Conservation (phyloP, 2,797 vertebrate genomes). For the Tenualosa ilisha region DNA sequence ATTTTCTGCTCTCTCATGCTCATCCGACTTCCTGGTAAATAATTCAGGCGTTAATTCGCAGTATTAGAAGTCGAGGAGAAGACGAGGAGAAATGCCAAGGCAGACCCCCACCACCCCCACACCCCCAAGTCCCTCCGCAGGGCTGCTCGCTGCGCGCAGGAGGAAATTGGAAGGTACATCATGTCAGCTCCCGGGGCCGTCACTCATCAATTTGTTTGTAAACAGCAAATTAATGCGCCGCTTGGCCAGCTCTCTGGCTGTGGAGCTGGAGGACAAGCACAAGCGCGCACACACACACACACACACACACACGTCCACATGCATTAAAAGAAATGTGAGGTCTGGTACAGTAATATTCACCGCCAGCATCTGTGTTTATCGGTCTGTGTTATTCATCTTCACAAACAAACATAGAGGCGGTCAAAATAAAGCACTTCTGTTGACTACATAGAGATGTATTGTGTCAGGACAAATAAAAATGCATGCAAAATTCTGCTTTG, state of each 20-base stretch:
- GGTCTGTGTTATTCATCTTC: neutral
- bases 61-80: slow-evolving; percentile 69
- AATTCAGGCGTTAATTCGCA: slow-evolving; percentile 68
- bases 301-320: neutral
- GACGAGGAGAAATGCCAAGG: slow-evolving; percentile 65
- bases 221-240: slow-evolving; percentile 75
- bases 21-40: slow-evolving; percentile 66
- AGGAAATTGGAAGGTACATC: slow-evolving; percentile 68
- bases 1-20: slow-evolving; percentile 59
- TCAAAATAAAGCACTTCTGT: neutral
- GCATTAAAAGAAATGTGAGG: neutral
- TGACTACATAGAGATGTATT: neutral
- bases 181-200: slow-evolving; percentile 70
- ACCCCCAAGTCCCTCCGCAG: slow-evolving; percentile 54
- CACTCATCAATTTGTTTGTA: slow-evolving; percentile 80
- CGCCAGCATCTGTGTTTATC: neutral
- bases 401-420: neutral
- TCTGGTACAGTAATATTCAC: neutral
- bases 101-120: slow-evolving; percentile 47
- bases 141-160: slow-evolving; percentile 53
- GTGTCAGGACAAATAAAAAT: neutral
- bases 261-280: slow-evolving; percentile 54
- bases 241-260: slow-evolving; percentile 67
- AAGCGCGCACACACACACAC: slow-evolving; percentile 28
- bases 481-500: neutral